Percentiles rank a stretch among this genome's conserved stretches.
phyloP scores from a whole-genome alignment of 1,140 invertebrate genomes.

The Aphelenchoides fujianensis region DNA sequence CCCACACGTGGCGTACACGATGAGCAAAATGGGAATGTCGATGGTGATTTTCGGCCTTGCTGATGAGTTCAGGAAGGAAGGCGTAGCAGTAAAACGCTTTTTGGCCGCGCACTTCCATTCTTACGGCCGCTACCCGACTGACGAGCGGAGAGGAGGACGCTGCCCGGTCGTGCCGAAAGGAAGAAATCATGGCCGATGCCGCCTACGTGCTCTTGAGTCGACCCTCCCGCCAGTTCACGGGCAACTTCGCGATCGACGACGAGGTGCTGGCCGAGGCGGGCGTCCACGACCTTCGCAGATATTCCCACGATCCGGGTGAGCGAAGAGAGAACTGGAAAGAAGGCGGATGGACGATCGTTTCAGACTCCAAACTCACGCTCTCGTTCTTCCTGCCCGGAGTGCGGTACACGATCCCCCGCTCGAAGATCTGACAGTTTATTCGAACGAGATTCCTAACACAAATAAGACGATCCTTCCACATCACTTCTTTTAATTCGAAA shows the following conservation, averaged over 20 bases:
- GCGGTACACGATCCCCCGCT: slow-evolving; percentile 10
- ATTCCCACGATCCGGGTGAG: background rate
- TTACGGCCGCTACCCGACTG: slow-evolving; percentile 95
- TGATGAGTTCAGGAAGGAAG: slow-evolving; percentile 77
- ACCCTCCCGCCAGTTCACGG: slow-evolving; percentile 75
- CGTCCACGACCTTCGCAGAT: background rate
- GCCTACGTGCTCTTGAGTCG: slow-evolving; percentile 82
- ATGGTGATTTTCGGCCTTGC: slow-evolving; percentile 92
- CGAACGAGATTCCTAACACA: too few relatives aligned
- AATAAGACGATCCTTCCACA: too few relatives aligned
- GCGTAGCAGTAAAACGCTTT: slow-evolving; percentile 90
- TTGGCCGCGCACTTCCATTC: slow-evolving; percentile 76
- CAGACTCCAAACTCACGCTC: background rate
- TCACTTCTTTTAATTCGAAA: too few relatives aligned
- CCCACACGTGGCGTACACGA: slow-evolving; percentile 89
- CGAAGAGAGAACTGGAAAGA: background rate
- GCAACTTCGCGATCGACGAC: slow-evolving; percentile 90
- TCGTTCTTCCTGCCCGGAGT: background rate
- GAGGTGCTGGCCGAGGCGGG: slow-evolving; percentile 68
- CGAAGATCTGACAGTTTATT: background rate
- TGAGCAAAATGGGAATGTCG: slow-evolving; percentile 98
- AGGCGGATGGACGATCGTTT: background rate
- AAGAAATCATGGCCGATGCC: slow-evolving; percentile 76
- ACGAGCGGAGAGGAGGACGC: slow-evolving; percentile 71
- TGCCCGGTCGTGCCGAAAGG: slow-evolving; percentile 70